Conservation (phyloP, 2,797 vertebrate species). For the Tapirus indicus region DNA sequence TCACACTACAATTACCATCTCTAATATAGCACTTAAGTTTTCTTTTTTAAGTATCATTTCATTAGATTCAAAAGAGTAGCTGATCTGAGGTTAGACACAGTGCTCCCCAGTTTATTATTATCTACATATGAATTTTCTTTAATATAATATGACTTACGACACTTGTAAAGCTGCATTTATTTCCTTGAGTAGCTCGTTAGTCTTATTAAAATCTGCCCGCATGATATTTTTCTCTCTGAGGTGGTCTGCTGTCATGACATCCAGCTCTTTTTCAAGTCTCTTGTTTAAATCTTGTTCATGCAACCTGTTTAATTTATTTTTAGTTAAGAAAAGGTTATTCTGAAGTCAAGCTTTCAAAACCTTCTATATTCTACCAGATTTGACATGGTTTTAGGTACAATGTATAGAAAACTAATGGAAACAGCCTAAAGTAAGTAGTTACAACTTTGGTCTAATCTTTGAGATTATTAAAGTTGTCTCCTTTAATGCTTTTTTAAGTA, state of each 20-base stretch:
- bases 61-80: conserved; percentile 35
- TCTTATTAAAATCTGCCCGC: conserved; percentile 99
- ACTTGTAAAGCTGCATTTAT: conserved; percentile 99
- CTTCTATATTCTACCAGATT: conserved; percentile 84
- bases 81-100: conserved; percentile 71
- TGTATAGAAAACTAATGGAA: conserved; percentile 75
- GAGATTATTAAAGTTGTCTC: conserved; percentile 86
- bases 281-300: conserved; percentile 98
- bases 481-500: conserved; percentile 90
- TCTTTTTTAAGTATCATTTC: conserved; percentile 48
- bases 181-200: conserved; percentile 98
- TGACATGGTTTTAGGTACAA: conserved; percentile 78
- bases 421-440: conserved; percentile 78
- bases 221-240: conserved; percentile 98
- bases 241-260: conserved; percentile 94
- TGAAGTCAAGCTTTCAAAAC: conserved; percentile 83
- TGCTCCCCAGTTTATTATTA: conserved; percentile 80
- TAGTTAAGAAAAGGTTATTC: conserved; percentile 90
- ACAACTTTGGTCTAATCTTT: conserved; percentile 76
- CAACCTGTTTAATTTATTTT: conserved; percentile 93
- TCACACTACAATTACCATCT: neutral
- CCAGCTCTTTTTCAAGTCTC: conserved; percentile 96
- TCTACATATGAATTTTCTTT: conserved; percentile 80
- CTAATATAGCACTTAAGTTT: neutral
- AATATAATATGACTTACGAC: conserved; percentile 93